Conservation (phyloP, 2,113 vertebrate species). For the Meleagris gallopavo region DNA sequence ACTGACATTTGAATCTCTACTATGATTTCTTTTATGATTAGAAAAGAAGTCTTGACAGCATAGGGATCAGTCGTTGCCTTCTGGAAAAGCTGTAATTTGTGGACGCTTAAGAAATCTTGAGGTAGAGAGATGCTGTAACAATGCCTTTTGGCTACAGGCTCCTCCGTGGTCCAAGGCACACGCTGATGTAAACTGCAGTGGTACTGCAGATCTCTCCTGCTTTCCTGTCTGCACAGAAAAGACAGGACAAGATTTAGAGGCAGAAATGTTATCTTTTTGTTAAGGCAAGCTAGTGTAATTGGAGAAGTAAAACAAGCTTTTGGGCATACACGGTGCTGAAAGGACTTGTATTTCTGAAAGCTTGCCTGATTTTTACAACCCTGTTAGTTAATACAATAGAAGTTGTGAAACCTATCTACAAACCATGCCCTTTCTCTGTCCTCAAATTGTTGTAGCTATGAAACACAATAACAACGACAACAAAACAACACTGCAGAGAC, state of each 20-base stretch:
- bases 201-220: neutral
- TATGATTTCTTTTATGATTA: neutral
- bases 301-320: neutral
- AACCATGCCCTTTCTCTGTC: neutral
- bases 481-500: neutral
- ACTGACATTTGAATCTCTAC: neutral
- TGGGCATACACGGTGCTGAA: neutral
- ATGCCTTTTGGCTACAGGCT: conserved; percentile 1
- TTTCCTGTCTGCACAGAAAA: neutral
- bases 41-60: neutral
- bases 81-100: neutral
- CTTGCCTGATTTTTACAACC: neutral
- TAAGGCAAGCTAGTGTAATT: neutral
- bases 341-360: neutral
- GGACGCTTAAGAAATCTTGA: neutral
- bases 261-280: neutral
- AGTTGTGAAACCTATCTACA: neutral
- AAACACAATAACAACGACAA: neutral
- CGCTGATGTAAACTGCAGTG: neutral
- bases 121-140: neutral
- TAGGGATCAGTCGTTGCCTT: neutral
- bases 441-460: neutral
- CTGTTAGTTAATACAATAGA: neutral
- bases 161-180: neutral
- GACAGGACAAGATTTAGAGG: neutral